Base-by-base conservation (phyloP, 2,797 vertebrate species). In the Enteromius fasciolatus region DNA sequence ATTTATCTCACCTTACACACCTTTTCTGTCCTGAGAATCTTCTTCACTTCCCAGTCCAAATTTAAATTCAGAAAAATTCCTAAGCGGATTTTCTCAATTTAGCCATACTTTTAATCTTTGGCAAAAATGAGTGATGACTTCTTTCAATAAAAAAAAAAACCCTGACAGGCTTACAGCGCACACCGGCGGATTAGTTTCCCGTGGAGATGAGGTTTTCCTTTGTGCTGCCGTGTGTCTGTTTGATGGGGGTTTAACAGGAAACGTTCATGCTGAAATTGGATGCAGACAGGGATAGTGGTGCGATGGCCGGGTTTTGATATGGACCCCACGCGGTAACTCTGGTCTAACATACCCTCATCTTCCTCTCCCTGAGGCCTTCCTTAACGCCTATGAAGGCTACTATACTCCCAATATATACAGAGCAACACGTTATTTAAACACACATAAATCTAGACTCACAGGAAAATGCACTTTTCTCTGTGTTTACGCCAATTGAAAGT, bases 51-150 rank as follows among this genome's bases (percentile, higher is more conserved):
- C 89, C 90, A 44, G 83, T 91, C 91, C 91, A 96, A 95, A 97
- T 99, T 97, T 97, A 97, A 97, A 98, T 99, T 97, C 96, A 95
- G 90, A 96, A 96, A 85, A 74, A 87, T 85, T 96, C 96, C 95
- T 97, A 97, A 98, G 97, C 97, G 96, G 97, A 97, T 99, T 98
- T 98, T 97, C 97, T 98, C 97, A 98, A 97, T 99, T 98, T 98
- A 98, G 96, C 96, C 96, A 95, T 97, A 97, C 96, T 98, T 98
- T 98, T 98, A 99, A 98, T 99, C 97, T 98, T 97, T 95, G 94
- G 95, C 94, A 94, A 98, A 88, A 99, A 98, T 98, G 97, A 98
- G 95, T 98, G 97, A 98, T 98, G 97, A 98, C 97, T 98, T 98
- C 96, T 97, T 98, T 97, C 95, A 98, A 97, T 97, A 96, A 96